Evolutionary conservation across 2,888 invertebrate genomes (phyloP), one percentile per base, ranked within the genome.

Genomic region (Pyrgus malvae): DNA sequence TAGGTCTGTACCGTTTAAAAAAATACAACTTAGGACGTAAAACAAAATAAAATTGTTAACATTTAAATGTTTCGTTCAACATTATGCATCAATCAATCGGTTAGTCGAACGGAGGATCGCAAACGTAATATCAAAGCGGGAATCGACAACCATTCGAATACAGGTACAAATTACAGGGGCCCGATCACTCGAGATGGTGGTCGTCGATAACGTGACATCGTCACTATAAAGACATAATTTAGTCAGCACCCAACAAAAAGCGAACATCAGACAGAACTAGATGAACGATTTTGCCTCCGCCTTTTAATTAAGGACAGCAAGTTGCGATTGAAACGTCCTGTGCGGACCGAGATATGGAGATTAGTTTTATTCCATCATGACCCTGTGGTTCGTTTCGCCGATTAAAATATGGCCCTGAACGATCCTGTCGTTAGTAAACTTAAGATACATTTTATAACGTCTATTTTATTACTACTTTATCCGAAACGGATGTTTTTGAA

Each of bases 221-320:
- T 81, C 85, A 79, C 76, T 82, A 88, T 88, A 80, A 84, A 88
- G 87, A 89, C 89, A 88, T 88, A 84, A 89, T 88, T 88, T 87
- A 86, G 87, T 82, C 83, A 83, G 74, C 72, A 69, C 61, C 64
- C 65, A 74, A 81, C 79, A 86, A 87, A 87, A 86, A 83, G 78
- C 72, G 11, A 68, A 60, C 61, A 69, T 61, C 65, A 69, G 71
- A 76, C 79, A 72, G 73, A 77, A 74, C 80, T 87, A 87, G 86
- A 87, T 78, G 82, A 80, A 86, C 80, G 87, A 84, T 77, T 76
- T 73, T 70, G 77, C 72, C 72, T 73, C 72, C 69, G 74, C 73
- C 63, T 78, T 84, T 88, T 87, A 89, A 89, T 88, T 87, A 85
- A 81, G 73, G 76, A 78, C 72, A 71, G 63, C 73, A 68, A 70